Evolutionary conservation across 2,888 invertebrate genomes (phyloP).

Genomic region (Polydrusus tereticollis): DNA sequence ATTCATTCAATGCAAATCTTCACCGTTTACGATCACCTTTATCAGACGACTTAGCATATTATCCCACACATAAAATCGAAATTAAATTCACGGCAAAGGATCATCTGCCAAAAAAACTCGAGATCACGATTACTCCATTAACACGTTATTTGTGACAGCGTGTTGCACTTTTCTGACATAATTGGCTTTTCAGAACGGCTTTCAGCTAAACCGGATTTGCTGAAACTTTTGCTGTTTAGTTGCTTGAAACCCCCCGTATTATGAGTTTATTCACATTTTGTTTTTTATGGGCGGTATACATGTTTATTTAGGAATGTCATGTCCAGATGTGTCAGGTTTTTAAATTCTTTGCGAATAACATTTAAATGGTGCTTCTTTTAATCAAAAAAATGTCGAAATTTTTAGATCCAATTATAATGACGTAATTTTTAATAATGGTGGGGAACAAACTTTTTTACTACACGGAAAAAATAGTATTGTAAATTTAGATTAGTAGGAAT

Average conservation of each 20-base stretch:
- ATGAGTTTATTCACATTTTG: background rate
- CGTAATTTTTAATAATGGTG: too few relatives aligned
- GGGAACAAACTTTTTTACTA: too few relatives aligned
- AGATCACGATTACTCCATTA: constrained; percentile 30
- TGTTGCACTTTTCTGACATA: constrained; percentile 29
- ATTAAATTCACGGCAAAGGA: constrained; percentile 2
- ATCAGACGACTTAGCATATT: background rate
- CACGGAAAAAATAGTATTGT: too few relatives aligned
- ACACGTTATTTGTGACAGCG: constrained; percentile 25
- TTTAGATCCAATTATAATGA: too few relatives aligned
- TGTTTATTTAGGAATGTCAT: background rate
- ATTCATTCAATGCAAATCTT: background rate
- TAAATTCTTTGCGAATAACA: background rate
- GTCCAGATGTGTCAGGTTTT: constrained; percentile 19
- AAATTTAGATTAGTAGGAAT: too few relatives aligned
- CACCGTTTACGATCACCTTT: background rate
- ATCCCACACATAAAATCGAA: background rate
- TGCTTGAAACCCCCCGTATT: constrained; percentile 19
- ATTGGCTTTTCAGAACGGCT: constrained; percentile 29
- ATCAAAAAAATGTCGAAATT: too few relatives aligned
- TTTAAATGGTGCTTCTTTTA: background rate
- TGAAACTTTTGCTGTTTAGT: constrained; percentile 7
- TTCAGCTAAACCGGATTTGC: constrained; percentile 28
- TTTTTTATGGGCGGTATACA: constrained; percentile 3
- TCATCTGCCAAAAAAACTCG: constrained; percentile 13